Conservation (phyloP, 2,797 vertebrate species). For the Macropus fuliginosus region DNA sequence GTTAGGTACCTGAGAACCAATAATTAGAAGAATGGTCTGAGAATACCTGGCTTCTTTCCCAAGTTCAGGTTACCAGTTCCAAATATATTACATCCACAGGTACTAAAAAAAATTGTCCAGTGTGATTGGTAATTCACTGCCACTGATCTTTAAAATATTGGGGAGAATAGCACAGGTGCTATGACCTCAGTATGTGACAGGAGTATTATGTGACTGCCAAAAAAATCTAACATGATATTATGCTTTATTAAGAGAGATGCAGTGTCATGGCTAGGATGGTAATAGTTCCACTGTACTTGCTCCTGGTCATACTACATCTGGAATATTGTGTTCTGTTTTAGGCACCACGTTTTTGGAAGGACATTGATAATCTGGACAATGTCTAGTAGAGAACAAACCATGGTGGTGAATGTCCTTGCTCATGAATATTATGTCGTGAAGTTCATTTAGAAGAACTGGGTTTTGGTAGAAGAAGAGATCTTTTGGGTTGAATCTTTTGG, state of each 20-base stretch:
- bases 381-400: background rate
- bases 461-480: too few relatives aligned
- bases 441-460: background rate
- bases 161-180: background rate
- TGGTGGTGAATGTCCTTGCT: background rate
- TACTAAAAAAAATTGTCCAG: background rate
- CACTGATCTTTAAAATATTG: background rate
- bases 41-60: background rate
- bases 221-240: background rate
- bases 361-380: background rate
- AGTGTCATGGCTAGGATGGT: background rate
- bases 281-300: background rate
- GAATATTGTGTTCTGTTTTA: background rate
- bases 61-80: background rate
- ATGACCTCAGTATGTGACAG: background rate
- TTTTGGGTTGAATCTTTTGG: too few relatives aligned
- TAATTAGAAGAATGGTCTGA: background rate
- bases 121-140: background rate
- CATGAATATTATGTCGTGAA: background rate
- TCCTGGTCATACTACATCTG: background rate
- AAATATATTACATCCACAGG: background rate
- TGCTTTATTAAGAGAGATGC: background rate
- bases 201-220: background rate
- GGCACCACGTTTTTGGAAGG: background rate
- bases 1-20: too few relatives aligned